These are phyloP conservation scores for Drosophila siamana DNA, from an alignment of 2,888 invertebrate genomes.

Conservation along the genomic window DNA sequence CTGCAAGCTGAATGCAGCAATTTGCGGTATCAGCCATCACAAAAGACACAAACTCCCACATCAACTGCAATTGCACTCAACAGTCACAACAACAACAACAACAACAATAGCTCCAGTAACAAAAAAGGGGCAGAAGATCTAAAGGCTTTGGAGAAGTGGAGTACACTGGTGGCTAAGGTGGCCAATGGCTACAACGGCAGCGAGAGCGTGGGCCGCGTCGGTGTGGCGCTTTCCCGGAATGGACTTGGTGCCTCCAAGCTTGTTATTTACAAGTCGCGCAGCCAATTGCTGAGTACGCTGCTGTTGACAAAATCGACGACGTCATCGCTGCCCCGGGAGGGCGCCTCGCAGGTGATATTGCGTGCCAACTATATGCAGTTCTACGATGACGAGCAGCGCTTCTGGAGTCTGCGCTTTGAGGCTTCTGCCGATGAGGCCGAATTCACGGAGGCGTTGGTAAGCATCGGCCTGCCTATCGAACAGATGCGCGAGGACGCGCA, in stretches of 20 bases:
- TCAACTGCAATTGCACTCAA: background rate
- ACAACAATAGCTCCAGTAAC: background rate
- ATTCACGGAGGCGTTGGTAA: constrained; percentile 24
- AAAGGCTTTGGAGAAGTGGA: constrained; percentile 24
- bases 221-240: constrained; percentile 85
- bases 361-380: constrained; percentile 76
- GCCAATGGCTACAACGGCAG: constrained; percentile 37
- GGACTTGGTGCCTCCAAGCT: constrained; percentile 54
- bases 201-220: constrained; percentile 83
- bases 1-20: constrained; percentile 42
- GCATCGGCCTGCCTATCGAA: constrained; percentile 32
- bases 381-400: constrained; percentile 86
- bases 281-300: constrained; percentile 60
- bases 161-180: constrained; percentile 52
- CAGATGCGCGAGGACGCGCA: background rate
- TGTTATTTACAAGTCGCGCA: constrained; percentile 72
- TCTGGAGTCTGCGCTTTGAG: constrained; percentile 87
- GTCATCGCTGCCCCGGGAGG: constrained; percentile 11
- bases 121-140: background rate
- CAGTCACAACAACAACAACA: background rate
- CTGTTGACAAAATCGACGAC: constrained; percentile 43
- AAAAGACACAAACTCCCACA: background rate
- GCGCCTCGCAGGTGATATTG: constrained; percentile 40
- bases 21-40: constrained; percentile 51
- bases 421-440: constrained; percentile 43